Evolutionary conservation across 2,113 vertebrate species (phyloP).

Genomic region (Sinocyclocheilus rhinocerous): DNA sequence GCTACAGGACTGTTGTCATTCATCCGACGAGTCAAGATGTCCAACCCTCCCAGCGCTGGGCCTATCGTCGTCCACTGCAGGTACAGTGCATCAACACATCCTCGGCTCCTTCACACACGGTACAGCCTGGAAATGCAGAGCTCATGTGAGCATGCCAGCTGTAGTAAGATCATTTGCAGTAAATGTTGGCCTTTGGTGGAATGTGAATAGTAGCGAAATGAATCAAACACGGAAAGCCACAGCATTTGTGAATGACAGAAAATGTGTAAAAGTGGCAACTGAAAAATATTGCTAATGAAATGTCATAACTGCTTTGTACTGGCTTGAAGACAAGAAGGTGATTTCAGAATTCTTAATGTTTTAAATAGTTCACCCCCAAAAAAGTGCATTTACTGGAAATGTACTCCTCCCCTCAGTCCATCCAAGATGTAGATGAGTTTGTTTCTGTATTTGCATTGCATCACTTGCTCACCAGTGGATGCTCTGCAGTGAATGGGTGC

Average conservation of each 20-base stretch:
- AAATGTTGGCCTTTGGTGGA: neutral
- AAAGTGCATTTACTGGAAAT: no score
- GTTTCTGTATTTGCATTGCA: no score
- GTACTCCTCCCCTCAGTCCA: no score
- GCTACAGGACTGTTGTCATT: slow-evolving; percentile 97
- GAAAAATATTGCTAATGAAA: neutral
- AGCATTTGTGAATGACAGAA: neutral
- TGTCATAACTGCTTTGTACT: neutral
- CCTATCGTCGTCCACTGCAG: slow-evolving; percentile 99
- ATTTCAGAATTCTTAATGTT: neutral
- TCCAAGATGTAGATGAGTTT: no score
- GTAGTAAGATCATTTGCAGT: no score
- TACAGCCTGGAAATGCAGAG: neutral
- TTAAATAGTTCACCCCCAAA: neutral
- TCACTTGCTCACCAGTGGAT: no score
- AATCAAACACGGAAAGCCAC: neutral
- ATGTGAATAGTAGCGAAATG: neutral
- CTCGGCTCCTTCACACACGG: neutral
- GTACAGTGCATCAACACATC: slow-evolving; percentile 64
- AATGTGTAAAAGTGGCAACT: neutral
- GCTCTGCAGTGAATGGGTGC: neutral
- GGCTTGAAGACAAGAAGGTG: neutral
- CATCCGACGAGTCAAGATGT: slow-evolving; percentile 94
- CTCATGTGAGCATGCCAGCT: neutral
- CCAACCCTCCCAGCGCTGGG: slow-evolving; percentile 94